phyloP scores from a whole-genome alignment of 2,797 vertebrate genomes.

The Neopelma chrysocephalum region DNA sequence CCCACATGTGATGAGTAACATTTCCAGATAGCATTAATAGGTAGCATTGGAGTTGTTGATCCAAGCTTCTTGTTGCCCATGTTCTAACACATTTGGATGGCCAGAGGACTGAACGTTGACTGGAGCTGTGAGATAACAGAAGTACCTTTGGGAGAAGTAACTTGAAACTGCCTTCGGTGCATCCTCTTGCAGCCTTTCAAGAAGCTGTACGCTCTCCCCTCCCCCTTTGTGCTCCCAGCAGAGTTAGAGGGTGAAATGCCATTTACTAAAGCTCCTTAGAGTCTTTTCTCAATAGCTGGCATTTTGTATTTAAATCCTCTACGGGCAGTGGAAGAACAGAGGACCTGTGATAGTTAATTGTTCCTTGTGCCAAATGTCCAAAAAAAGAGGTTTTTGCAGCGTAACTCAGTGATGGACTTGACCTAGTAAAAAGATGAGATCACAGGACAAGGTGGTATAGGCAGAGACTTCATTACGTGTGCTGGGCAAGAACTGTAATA shows the following conservation, averaged over 20 bases:
- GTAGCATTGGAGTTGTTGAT: background rate
- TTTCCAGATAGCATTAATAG: background rate
- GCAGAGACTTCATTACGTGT: background rate
- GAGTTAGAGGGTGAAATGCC: background rate
- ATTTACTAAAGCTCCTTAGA: conserved; percentile 27
- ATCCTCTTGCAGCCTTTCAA: background rate
- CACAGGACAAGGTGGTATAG: background rate
- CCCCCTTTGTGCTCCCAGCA: background rate
- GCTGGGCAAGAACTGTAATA: background rate
- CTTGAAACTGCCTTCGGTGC: background rate
- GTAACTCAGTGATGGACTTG: background rate
- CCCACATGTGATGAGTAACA: background rate
- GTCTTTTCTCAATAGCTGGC: background rate
- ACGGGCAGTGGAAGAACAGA: background rate
- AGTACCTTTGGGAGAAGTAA: background rate
- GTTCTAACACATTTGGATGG: background rate
- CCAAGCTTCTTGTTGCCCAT: background rate
- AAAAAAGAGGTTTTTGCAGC: background rate
- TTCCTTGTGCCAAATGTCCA: background rate
- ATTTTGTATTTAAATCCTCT: background rate
- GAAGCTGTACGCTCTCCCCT: background rate
- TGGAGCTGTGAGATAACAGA: background rate
- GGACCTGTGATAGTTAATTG: background rate
- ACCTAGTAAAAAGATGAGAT: background rate
- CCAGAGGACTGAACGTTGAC: background rate